A percentile compares a stretch with the other conserved stretches of the same genome.
Evolutionary conservation across 2,113 vertebrate species (phyloP).

Genomic region (Thymallus thymallus): DNA sequence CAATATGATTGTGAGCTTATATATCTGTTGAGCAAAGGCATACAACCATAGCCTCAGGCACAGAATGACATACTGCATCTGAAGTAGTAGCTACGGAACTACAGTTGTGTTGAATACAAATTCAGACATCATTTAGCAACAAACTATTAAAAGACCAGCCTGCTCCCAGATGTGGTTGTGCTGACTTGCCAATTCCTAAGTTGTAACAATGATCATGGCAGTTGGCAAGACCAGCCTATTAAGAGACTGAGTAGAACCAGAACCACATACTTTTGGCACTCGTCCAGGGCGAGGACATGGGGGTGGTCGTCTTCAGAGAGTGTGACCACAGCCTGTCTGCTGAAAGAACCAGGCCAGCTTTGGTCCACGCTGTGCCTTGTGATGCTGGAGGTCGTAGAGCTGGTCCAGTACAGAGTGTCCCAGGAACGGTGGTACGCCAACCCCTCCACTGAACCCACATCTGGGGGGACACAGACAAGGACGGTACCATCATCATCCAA

Average conservation of each 20-base stretch:
- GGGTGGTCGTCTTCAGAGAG: slow-evolving; percentile 97
- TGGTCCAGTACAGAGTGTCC: slow-evolving; percentile 97
- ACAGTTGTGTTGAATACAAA: background rate
- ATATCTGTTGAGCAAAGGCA: background rate
- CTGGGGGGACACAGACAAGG: slow-evolving; percentile 62
- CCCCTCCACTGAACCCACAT: slow-evolving; percentile 95
- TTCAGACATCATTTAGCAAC: background rate
- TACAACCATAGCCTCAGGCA: background rate
- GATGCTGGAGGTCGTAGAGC: slow-evolving; percentile 93
- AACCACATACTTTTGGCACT: slow-evolving; percentile 83
- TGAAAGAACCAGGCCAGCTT: slow-evolving; percentile 77
- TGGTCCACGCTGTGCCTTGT: slow-evolving; percentile 90
- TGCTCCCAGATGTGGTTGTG: too few species aligned
- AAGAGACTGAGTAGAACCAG: background rate
- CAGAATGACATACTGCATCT: background rate
- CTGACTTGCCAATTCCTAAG: too few species aligned
- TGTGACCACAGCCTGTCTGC: slow-evolving; percentile 84
- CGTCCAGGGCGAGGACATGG: slow-evolving; percentile 88
- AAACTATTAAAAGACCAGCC: background rate
- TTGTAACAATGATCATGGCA: too few species aligned
- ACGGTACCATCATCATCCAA: slow-evolving; percentile 1
- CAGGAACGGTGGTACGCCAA: slow-evolving; percentile 93
- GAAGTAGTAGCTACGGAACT: background rate
- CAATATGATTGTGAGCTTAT: too few species aligned
- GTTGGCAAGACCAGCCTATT: background rate